These are phyloP conservation scores for Enteromius argenteus DNA, from an alignment of 2,797 vertebrate genomes.

Conservation along the genomic window DNA sequence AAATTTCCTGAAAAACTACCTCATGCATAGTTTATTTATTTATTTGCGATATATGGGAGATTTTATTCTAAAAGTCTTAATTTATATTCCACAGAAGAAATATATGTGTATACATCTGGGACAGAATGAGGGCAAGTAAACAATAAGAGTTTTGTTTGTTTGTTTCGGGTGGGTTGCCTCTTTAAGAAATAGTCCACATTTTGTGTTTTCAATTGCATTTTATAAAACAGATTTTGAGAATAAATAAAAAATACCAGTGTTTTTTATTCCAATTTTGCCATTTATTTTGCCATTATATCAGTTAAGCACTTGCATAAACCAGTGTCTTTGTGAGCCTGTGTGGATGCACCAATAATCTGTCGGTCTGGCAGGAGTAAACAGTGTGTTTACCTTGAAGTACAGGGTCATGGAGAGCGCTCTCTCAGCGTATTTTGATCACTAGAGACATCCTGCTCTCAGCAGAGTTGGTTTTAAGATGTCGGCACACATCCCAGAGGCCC, in stretches of 20 bases:
- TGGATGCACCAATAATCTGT: conserved; percentile 69
- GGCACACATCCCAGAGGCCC: conserved; percentile 25
- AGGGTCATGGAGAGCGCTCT: conserved; percentile 67
- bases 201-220: neutral
- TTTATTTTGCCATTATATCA: neutral
- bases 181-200: neutral
- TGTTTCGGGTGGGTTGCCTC: neutral
- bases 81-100: neutral
- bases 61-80: neutral
- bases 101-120: neutral
- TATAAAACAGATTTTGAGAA: neutral
- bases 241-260: neutral
- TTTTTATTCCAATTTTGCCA: neutral
- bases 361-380: conserved; percentile 73
- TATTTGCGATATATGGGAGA: neutral
- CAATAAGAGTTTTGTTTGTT: neutral
- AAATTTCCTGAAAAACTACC: neutral
- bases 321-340: conserved; percentile 38
- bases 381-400: conserved; percentile 72
- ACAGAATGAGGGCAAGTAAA: neutral
- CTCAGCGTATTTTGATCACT: conserved; percentile 57
- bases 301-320: neutral
- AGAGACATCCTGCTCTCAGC: conserved; percentile 49
- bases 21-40: too few species aligned
- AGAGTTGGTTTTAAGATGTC: conserved; percentile 39